A percentile compares a stretch with the other conserved stretches of the same genome.
phyloP scores from a whole-genome alignment of 2,797 vertebrate genomes.

The Cyclopterus lumpus region DNA sequence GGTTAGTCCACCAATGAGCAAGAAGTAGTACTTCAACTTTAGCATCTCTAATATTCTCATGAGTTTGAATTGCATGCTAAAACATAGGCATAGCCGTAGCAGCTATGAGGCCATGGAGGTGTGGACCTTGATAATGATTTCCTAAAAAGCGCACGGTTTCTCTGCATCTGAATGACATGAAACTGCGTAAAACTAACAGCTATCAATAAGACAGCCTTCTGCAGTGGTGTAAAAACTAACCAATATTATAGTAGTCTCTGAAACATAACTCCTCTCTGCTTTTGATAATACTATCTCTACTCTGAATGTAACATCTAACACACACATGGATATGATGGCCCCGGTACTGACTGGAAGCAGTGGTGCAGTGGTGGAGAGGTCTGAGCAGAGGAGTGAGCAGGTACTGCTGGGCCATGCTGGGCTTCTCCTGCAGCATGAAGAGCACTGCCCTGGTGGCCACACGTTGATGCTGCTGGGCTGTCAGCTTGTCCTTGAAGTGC shows the following conservation, averaged over 20 bases:
- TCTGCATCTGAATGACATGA: background rate
- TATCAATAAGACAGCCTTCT: background rate
- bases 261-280: background rate
- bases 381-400: constrained; percentile 86
- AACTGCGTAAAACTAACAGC: background rate
- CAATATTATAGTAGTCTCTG: background rate
- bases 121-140: background rate
- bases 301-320: background rate
- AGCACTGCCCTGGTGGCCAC: constrained; percentile 88
- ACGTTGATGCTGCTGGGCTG: constrained; percentile 89
- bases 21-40: too few species aligned
- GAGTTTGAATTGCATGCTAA: too few species aligned
- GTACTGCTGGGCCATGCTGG: constrained; percentile 82
- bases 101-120: background rate
- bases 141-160: background rate
- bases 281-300: background rate
- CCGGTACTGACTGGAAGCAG: constrained; percentile 76
- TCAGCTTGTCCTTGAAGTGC: constrained; percentile 88
- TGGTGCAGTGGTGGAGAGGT: constrained; percentile 82
- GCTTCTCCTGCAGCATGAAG: constrained; percentile 83
- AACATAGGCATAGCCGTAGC: background rate
- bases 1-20: too few species aligned
- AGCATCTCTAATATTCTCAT: too few species aligned
- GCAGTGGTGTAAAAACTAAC: background rate
- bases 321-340: background rate